Evolutionary conservation across 2,113 vertebrate genomes (phyloP).

Genomic region (Numenius arquata): DNA sequence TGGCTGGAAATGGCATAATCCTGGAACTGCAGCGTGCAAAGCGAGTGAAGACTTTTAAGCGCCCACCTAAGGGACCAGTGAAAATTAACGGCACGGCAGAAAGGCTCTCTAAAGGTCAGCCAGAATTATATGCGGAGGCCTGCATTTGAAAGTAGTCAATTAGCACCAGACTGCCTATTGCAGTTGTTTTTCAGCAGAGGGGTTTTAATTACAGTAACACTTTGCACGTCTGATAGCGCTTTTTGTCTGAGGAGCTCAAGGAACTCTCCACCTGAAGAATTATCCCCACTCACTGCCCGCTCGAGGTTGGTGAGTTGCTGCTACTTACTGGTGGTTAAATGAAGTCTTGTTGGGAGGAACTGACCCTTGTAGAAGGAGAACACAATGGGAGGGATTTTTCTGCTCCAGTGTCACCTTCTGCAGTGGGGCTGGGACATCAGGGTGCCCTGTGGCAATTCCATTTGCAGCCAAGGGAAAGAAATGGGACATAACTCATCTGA

Average conservation of each 20-base stretch:
- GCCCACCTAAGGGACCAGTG: background rate
- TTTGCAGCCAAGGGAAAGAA: background rate
- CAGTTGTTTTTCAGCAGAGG: background rate
- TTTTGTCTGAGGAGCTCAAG: background rate
- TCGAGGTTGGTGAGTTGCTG: rapidly evolving
- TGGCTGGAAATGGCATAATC: background rate
- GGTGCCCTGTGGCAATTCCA: background rate
- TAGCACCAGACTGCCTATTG: background rate
- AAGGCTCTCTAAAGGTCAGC: background rate
- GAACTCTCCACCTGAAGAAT: background rate
- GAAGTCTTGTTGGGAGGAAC: rapidly evolving
- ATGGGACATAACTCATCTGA: rapidly evolving
- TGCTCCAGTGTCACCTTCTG: background rate
- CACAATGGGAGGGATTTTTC: background rate
- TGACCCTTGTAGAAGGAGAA: background rate
- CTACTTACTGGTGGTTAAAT: background rate
- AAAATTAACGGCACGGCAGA: background rate
- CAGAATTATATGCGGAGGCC: background rate
- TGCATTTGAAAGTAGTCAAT: background rate
- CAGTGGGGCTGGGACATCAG: background rate
- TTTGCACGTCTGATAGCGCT: background rate
- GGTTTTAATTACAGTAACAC: background rate
- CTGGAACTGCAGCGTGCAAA: background rate
- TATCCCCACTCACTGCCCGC: rapidly evolving
- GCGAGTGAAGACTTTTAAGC: background rate